Percentiles rank a stretch among this genome's conserved stretches.
Evolutionary conservation across 92 coral and sea anemone species (phyloP).

Genomic region (Ricordea florida): DNA sequence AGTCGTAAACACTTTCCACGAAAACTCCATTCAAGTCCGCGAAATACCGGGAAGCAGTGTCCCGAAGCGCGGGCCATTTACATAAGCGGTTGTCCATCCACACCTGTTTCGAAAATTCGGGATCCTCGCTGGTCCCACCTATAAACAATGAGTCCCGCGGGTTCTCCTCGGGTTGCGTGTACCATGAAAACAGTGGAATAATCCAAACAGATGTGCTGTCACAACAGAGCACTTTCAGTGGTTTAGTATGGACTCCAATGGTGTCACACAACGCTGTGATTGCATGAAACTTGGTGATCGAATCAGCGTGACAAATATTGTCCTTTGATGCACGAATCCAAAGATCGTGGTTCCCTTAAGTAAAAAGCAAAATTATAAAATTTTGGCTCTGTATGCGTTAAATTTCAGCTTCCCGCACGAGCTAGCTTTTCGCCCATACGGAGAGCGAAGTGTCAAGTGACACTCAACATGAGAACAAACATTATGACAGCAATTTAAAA

Average conservation of each 20-base stretch:
- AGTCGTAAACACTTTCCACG: conserved; percentile 40
- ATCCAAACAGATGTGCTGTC: conserved; percentile 43
- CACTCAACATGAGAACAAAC: too few species aligned
- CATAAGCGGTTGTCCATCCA: conserved; percentile 89
- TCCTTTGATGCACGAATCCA: conserved; percentile 54
- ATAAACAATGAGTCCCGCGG: conserved; percentile 57
- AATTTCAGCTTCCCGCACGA: too few species aligned
- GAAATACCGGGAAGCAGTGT: conserved; percentile 57
- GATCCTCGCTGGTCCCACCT: conserved; percentile 52
- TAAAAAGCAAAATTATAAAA: background rate
- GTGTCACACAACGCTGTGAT: conserved; percentile 57
- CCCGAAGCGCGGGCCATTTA: conserved; percentile 58
- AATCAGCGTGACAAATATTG: conserved; percentile 20
- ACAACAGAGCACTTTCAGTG: conserved; percentile 49
- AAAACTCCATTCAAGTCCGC: conserved; percentile 49
- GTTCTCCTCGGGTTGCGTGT: conserved; percentile 72
- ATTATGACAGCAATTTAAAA: too few species aligned
- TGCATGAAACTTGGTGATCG: conserved; percentile 65
- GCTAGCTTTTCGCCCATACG: too few species aligned
- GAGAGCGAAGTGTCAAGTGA: too few species aligned
- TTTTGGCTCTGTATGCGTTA: too few species aligned
- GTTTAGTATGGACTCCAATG: conserved; percentile 66
- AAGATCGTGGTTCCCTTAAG: conserved; percentile 77
- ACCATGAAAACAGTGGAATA: conserved; percentile 84
- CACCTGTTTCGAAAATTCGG: conserved; percentile 51